Base-by-base conservation (phyloP, 2,888 invertebrate species). In the Operophtera brumata region DNA sequence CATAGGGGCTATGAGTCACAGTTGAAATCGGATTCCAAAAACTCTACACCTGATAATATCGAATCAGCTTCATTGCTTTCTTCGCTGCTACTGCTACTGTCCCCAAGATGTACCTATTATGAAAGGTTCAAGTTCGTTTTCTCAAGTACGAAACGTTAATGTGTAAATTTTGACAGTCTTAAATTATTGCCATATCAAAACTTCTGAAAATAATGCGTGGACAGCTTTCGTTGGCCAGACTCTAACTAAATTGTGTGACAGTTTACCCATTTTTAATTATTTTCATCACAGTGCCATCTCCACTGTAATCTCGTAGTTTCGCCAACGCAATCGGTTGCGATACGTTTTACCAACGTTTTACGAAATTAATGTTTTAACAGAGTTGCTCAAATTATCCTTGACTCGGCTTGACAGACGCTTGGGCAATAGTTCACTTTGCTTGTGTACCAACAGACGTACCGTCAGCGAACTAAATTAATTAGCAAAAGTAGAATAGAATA, bases 341-440 rank as follows among this genome's bases (percentile, higher is more conserved):
- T 58, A 54, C 34, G 47, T 20, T 71, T 70, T 66, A 66, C 70
- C 69, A 75, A 56, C 36, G 45, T 25, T 72, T 73, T 70, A 66
- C 71, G 71, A 75, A 73, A 75, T 63, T 51, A 46, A 51, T 56
- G 40, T 61, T 62, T 62, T 57, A 54, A 57, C 54, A 49, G 57
- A 40, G 65, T 69, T 71, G 67, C 73, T 57, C 54, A 71, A 73
- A 67, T 26, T 52, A 61, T 66, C 76, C 77, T 75, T 77, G 76
- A 69, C 59, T 69, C 41, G 65, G 47, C 51, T 65, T 67, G 65
- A 66, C 66, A 61, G 36, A 28, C 11, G 43, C 64, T 67, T 69
- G 52, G 46, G 61, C 61, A 65, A 63, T 20, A 20, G 20, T 55
- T 8, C 14, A 9, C 14, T 44, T 49, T 48, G 45, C 40, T 41